Percentiles rank a stretch among this genome's conserved stretches.
Conservation (phyloP, 2,888 invertebrate species). For the Eupithecia centaureata region DNA sequence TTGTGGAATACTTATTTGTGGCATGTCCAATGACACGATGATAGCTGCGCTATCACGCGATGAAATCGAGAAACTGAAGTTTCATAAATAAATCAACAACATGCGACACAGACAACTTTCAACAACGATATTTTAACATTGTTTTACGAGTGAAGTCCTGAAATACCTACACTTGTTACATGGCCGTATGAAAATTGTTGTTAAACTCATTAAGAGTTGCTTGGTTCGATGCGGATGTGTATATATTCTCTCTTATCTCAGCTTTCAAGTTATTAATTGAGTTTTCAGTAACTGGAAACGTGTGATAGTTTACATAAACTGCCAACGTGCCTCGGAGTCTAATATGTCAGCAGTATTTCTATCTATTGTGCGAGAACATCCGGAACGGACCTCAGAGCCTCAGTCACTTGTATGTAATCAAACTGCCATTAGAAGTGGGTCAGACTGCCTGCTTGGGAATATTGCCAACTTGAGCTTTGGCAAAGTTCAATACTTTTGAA, state of each 20-base stretch:
- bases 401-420: conserved; percentile 25
- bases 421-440: conserved; percentile 48
- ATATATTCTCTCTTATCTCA: background rate
- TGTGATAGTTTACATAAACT: conserved; percentile 8
- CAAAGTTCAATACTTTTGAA: conserved; percentile 47
- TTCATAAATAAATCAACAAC: conserved; percentile 17
- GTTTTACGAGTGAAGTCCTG: background rate
- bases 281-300: background rate
- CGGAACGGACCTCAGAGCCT: conserved; percentile 8
- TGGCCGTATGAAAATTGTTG: conserved; percentile 16
- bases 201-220: conserved; percentile 21
- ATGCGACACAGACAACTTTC: conserved; percentile 21
- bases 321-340: conserved; percentile 8
- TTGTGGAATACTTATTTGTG: background rate
- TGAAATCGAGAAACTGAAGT: conserved; percentile 16
- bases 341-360: conserved; percentile 17
- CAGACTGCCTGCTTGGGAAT: conserved; percentile 46
- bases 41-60: conserved; percentile 24
- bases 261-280: background rate
- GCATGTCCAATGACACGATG: conserved; percentile 16
- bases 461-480: conserved; percentile 52
- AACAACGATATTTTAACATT: conserved; percentile 10
- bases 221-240: conserved; percentile 10
- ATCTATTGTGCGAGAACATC: conserved; percentile 21
- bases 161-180: conserved; percentile 13